phyloP scores from a whole-genome alignment of 2,113 vertebrate species.

The Emydura subglobosa region DNA sequence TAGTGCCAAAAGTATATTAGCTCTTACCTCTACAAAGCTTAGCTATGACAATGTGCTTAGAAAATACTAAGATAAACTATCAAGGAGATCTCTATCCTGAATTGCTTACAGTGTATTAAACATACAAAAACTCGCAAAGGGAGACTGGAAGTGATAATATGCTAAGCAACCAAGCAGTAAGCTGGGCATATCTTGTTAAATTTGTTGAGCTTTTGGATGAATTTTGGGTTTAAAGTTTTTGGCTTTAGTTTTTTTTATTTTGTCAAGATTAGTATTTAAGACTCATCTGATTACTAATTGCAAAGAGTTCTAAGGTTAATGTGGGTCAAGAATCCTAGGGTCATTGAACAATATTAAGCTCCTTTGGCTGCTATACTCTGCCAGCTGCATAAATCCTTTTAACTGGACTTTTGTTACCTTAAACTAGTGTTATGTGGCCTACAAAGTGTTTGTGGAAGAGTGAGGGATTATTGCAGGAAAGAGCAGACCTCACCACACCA shows the following conservation, averaged over 20 bases:
- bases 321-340: background rate
- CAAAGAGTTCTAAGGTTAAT: background rate
- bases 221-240: background rate
- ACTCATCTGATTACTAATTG: background rate
- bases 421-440: background rate
- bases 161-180: background rate
- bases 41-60: background rate
- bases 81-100: background rate
- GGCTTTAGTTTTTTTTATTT: background rate
- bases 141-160: background rate
- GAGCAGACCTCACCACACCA: fast-evolving
- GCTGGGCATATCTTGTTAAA: background rate
- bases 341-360: background rate
- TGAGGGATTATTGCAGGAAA: background rate
- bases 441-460: background rate
- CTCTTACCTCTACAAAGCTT: background rate
- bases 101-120: background rate
- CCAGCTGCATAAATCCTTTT: background rate
- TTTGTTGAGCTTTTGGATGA: background rate
- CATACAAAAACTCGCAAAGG: background rate
- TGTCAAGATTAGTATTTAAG: slow-evolving; percentile 1
- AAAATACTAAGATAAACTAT: background rate
- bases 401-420: background rate
- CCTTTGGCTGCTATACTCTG: fast-evolving
- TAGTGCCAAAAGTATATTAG: background rate